phyloP scores from a whole-genome alignment of 2,113 vertebrate species.

The Cyanoderma ruficeps region DNA sequence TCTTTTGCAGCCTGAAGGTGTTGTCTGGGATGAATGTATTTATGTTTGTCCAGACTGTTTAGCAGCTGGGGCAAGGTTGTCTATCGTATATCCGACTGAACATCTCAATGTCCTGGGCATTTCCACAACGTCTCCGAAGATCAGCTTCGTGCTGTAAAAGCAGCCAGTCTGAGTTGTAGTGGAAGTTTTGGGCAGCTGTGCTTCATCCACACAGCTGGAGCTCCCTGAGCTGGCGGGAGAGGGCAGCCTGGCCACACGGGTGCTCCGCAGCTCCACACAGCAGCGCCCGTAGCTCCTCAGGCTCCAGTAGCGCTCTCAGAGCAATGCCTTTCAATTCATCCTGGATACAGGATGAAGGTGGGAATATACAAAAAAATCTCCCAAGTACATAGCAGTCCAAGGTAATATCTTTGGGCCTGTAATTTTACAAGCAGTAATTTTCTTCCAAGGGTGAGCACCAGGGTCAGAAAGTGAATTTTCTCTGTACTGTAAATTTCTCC shows the following conservation, averaged over 20 bases:
- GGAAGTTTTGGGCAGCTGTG: neutral
- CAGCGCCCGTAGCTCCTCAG: accelerated
- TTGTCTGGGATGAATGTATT: accelerated
- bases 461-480: neutral
- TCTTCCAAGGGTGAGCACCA: neutral
- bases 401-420: neutral
- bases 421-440: neutral
- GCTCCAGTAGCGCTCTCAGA: neutral
- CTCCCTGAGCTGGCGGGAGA: neutral
- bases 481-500: neutral
- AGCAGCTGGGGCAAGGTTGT: neutral
- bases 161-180: neutral
- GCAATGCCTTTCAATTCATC: neutral
- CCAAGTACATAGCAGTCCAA: neutral
- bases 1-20: neutral
- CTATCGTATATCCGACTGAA: neutral
- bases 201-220: neutral
- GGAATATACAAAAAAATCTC: neutral
- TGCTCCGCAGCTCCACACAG: neutral
- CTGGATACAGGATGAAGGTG: neutral
- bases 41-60: neutral
- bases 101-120: neutral
- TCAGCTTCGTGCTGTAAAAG: neutral
- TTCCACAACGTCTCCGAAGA: accelerated
- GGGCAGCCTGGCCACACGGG: neutral